Evolutionary conservation across 2,888 invertebrate species (phyloP).

Genomic region (Drosophila neonasuta): DNA sequence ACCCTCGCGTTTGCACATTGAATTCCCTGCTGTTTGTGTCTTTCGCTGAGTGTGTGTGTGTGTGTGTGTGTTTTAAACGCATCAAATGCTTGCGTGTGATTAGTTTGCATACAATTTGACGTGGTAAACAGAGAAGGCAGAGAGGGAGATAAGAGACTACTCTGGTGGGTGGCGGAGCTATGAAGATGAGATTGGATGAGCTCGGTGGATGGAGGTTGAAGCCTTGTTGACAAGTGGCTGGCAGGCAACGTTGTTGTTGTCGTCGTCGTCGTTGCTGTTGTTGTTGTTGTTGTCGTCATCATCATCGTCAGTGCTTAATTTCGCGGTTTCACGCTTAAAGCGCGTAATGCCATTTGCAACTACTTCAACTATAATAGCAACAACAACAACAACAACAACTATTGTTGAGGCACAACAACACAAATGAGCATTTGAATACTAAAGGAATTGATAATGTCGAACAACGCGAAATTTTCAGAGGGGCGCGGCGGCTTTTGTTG

Average conservation of each 20-base stretch:
- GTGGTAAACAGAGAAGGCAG: slow-evolving; percentile 11
- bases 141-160: slow-evolving; percentile 8
- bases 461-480: slow-evolving; percentile 37
- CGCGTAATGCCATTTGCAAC: slow-evolving; percentile 51
- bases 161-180: slow-evolving; percentile 12
- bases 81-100: slow-evolving; percentile 76
- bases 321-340: slow-evolving; percentile 64
- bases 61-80: slow-evolving; percentile 68
- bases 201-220: slow-evolving; percentile 49
- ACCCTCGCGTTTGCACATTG: slow-evolving; percentile 32
- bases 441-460: slow-evolving; percentile 67
- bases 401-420: slow-evolving; percentile 31
- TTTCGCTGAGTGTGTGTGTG: slow-evolving; percentile 23
- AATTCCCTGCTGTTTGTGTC: slow-evolving; percentile 33
- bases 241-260: slow-evolving; percentile 35
- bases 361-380: slow-evolving; percentile 41
- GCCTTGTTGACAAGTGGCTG: slow-evolving; percentile 72
- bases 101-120: slow-evolving; percentile 74
- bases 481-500: slow-evolving; percentile 53
- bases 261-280: slow-evolving; percentile 10
- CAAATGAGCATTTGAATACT: slow-evolving; percentile 70
- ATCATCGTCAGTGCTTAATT: slow-evolving; percentile 62
- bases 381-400: slow-evolving; percentile 22
- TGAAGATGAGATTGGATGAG: slow-evolving; percentile 58
- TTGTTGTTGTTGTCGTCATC: slow-evolving; percentile 27